Percentiles rank a stretch among this genome's conserved stretches.
Conservation (phyloP, 2,888 invertebrate genomes). For the Pelosia muscerda region DNA sequence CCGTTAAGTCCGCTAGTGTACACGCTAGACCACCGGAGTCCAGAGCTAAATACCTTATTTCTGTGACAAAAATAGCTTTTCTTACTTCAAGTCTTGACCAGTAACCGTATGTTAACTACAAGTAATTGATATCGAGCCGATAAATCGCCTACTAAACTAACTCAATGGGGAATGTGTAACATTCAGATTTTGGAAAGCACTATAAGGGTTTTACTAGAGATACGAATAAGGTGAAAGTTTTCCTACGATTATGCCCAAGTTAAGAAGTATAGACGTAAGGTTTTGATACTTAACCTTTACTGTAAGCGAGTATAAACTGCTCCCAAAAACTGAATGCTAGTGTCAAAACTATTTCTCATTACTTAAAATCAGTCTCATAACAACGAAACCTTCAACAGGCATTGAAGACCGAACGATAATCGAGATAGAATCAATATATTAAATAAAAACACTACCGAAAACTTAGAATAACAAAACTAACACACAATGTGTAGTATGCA, state of each 20-base stretch:
- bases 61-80: conserved; percentile 85
- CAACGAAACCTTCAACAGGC: conserved; percentile 66
- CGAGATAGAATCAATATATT: conserved; percentile 30
- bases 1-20: conserved; percentile 43
- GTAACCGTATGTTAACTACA: conserved; percentile 72
- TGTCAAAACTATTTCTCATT: conserved; percentile 71
- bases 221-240: neutral
- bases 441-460: conserved; percentile 24
- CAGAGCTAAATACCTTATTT: conserved; percentile 76
- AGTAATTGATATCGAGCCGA: conserved; percentile 80
- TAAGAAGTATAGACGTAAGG: conserved; percentile 11
- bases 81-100: conserved; percentile 71
- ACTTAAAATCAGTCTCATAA: conserved; percentile 86
- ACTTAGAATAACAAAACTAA: conserved; percentile 5
- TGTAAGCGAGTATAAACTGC: conserved; percentile 17
- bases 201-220: conserved; percentile 6
- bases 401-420: conserved; percentile 41
- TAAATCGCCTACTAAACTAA: conserved; percentile 65
- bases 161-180: conserved; percentile 40
- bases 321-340: conserved; percentile 55
- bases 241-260: conserved; percentile 20
- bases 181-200: conserved; percentile 42
- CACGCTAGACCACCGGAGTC: conserved; percentile 78
- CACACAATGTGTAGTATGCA: neutral
- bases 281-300: conserved; percentile 17